Base-by-base conservation (phyloP, 2,797 vertebrate species). In the Lateolabrax maculatus region DNA sequence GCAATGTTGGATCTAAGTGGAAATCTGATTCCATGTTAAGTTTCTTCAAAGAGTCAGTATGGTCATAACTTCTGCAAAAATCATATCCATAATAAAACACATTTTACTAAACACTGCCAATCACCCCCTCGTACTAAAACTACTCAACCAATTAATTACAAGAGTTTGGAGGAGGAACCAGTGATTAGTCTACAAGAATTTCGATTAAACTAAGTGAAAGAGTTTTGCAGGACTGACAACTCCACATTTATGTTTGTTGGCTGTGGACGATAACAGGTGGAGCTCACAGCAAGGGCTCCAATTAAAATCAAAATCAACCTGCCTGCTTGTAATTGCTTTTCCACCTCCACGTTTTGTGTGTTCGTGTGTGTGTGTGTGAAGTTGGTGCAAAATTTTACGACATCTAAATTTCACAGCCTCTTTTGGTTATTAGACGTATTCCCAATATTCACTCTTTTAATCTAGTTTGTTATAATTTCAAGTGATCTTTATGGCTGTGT, bases 251-350 rank as follows among this genome's bases (percentile, higher is more conserved):
- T 86, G 77, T 90, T 84, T 84, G 85, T 82, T 91, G 92, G 92
- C 89, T 90, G 86, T 79, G n/a, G 57, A 84, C 48, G 73, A 79
- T 81, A 94, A 92, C 93, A 94, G 93, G 93, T 94, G 91, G 90
- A 86, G 85, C 84, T 90, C 92, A 71, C 93, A 91, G 91, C 81
- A 48, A 82, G 88, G 58, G 74, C 79, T 80, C 85, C 86, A 92
- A 92, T 93, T 93, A 93, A 88, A 91, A 94, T 93, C 90, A 93
- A 89, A 90, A 92, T 90, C 85, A 86, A 90, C 87, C 87, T 90
- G 83, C 73, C 75, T 89, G 76, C 75, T 86, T 82, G 69, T 91
- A 92, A 94, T 93, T 94, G 89, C 84, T 90, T 93, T 92, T 89
- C 87, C 67, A 76, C 67, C 66, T 87, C 43, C 67, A 62, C 82